Conservation (phyloP, 2,888 invertebrate species). For the Pimpla rufipes region DNA sequence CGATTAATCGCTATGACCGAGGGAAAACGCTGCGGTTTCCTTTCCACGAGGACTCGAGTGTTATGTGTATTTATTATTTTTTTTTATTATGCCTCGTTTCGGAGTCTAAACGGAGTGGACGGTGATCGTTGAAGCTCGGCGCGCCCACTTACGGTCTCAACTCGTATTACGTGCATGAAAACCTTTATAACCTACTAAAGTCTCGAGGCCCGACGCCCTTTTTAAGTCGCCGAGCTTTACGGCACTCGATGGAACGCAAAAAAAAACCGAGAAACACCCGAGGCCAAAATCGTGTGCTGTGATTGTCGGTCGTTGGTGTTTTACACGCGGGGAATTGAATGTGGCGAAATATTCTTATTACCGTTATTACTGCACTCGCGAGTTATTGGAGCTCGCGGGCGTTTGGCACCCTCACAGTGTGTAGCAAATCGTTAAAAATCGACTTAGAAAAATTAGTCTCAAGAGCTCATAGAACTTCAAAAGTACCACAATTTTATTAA, state of each 20-base stretch:
- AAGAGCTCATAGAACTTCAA: too few species aligned
- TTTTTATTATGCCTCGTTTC: conserved; percentile 62
- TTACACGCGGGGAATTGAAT: neutral
- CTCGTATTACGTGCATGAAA: conserved; percentile 55
- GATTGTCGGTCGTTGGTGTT: conserved; percentile 20
- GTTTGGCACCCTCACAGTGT: too few species aligned
- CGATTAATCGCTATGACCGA: conserved; percentile 7
- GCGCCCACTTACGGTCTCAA: conserved; percentile 38
- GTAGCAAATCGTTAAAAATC: too few species aligned
- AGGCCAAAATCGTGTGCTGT: conserved; percentile 26
- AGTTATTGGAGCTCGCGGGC: too few species aligned
- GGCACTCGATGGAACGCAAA: conserved; percentile 45
- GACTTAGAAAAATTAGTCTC: too few species aligned
- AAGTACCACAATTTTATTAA: too few species aligned
- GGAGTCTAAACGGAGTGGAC: conserved; percentile 32
- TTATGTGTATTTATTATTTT: neutral
- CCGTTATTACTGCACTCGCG: neutral
- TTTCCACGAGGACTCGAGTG: neutral
- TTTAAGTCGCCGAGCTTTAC: conserved; percentile 60
- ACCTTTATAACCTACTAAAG: conserved; percentile 65
- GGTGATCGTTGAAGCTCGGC: conserved; percentile 37
- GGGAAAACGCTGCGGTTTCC: neutral
- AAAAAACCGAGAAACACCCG: neutral
- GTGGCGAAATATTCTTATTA: neutral
- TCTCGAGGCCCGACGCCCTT: conserved; percentile 53